These are phyloP conservation scores for Eutrigla gurnardus DNA, from an alignment of 2,797 vertebrate species.

Conservation along the genomic window DNA sequence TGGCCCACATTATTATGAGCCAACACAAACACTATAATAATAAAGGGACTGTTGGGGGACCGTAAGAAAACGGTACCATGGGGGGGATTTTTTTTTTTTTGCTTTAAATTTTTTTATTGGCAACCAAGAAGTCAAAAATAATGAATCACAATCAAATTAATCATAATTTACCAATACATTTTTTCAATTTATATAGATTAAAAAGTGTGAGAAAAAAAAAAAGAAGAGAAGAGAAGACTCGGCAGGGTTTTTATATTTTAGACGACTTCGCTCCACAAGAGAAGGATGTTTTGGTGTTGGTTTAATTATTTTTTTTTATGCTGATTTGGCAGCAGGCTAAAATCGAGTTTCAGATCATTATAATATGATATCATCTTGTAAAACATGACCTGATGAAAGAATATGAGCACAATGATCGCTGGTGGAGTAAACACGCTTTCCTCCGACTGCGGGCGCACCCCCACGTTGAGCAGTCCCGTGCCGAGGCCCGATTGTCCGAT, in stretches of 20 bases:
- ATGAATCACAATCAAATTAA: too few relatives aligned
- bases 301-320: not conserved
- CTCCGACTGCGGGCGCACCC: too few relatives aligned
- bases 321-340: not conserved
- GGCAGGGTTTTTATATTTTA: slow-evolving; percentile 9
- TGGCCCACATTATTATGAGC: slow-evolving; percentile 23
- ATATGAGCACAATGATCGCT: not conserved
- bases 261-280: not conserved
- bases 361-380: not conserved
- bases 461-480: too few relatives aligned
- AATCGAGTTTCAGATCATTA: not conserved
- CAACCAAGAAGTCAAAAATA: too few relatives aligned
- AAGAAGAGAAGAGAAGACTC: too few relatives aligned
- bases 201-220: too few relatives aligned
- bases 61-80: slow-evolving; percentile 9
- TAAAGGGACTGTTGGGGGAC: slow-evolving; percentile 15
- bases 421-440: not conserved
- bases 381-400: too few relatives aligned
- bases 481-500: too few relatives aligned
- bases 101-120: too few relatives aligned
- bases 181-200: too few relatives aligned
- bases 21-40: slow-evolving; percentile 20
- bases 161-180: too few relatives aligned
- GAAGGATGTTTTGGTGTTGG: not conserved
- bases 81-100: too few relatives aligned